Conservation (phyloP, 2,888 invertebrate genomes). For the Plagodis pulveraria region DNA sequence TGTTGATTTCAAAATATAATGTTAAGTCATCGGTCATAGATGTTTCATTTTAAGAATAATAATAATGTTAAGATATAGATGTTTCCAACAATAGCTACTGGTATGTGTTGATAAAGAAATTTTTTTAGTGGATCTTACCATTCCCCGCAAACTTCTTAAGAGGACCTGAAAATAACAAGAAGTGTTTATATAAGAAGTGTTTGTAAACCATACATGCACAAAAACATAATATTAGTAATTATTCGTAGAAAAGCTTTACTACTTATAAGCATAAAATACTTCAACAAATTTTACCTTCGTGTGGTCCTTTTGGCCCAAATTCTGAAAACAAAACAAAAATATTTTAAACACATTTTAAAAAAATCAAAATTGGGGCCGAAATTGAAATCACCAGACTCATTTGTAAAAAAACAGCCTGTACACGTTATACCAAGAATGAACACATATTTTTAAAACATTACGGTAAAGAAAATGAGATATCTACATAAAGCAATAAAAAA, state of each 20-base stretch:
- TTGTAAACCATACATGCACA: conserved; percentile 2
- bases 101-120: background rate
- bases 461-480: too few species aligned
- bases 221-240: background rate
- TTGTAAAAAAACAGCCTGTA: background rate
- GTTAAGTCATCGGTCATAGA: too few species aligned
- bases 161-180: conserved; percentile 42
- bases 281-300: conserved; percentile 31
- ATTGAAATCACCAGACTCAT: background rate
- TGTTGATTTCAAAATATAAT: too few species aligned
- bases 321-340: conserved; percentile 34
- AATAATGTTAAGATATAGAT: too few species aligned
- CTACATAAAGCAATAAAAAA: too few species aligned
- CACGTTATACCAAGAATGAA: too few species aligned
- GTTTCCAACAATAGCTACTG: too few species aligned
- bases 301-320: conserved; percentile 28
- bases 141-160: conserved; percentile 56
- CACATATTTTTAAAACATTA: too few species aligned
- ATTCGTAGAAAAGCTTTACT: too few species aligned
- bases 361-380: too few species aligned
- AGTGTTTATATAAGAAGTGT: background rate
- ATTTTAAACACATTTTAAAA: too few species aligned
- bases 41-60: too few species aligned
- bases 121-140: conserved; percentile 44
- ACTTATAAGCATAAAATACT: background rate